A percentile compares a stretch with the other conserved stretches of the same genome.
Conservation (phyloP, 2,797 vertebrate genomes). For the Leuciscus waleckii region DNA sequence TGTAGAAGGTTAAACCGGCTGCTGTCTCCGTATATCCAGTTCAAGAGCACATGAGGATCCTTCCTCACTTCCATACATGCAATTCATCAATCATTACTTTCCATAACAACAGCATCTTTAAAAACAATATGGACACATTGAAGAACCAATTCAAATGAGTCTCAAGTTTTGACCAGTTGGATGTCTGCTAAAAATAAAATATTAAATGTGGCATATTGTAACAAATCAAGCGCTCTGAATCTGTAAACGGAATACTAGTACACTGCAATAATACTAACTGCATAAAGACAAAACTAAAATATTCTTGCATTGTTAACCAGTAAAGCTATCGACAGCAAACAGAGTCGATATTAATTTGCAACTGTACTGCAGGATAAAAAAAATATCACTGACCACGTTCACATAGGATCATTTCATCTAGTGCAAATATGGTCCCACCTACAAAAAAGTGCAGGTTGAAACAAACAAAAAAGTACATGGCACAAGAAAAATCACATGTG, state of each 20-base stretch:
- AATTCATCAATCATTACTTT: neutral
- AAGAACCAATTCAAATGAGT: neutral
- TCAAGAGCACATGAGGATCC: neutral
- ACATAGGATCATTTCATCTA: neutral
- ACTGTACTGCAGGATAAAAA: neutral
- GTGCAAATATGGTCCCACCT: conserved; percentile 38
- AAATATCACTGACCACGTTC: neutral
- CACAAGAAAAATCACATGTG: conserved; percentile 6
- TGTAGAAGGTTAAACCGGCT: neutral
- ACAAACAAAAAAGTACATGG: conserved; percentile 25
- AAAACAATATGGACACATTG: neutral
- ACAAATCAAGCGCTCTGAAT: neutral
- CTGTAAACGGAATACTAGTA: neutral
- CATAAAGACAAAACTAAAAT: neutral
- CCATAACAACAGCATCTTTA: neutral
- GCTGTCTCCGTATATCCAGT: neutral
- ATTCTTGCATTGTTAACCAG: neutral
- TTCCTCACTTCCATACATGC: neutral
- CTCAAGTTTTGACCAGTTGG: neutral
- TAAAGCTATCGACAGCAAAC: conserved; percentile 6
- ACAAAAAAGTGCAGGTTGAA: conserved; percentile 22
- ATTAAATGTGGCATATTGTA: neutral
- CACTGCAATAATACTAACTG: neutral
- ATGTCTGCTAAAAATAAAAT: neutral
- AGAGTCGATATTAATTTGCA: neutral